A percentile compares a stretch with the other conserved stretches of the same genome.
Evolutionary conservation across 2,888 invertebrate species (phyloP).

Genomic region (Cerceris ruficornis): DNA sequence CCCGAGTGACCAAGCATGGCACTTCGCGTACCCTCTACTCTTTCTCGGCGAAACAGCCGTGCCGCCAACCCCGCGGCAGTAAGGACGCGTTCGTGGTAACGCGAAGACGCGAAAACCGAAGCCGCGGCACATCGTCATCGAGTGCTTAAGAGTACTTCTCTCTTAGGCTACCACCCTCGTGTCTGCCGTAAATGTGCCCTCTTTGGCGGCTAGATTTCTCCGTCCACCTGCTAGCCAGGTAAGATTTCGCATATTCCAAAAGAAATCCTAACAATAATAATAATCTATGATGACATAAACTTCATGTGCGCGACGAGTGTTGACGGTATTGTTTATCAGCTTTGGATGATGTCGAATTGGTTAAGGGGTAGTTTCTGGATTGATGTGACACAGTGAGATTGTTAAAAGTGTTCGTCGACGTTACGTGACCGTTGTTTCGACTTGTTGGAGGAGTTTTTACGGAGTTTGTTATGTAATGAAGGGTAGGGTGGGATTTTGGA

Average conservation of each 20-base stretch:
- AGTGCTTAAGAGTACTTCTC: constrained; percentile 7
- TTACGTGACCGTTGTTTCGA: too few relatives aligned
- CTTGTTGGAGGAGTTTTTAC: too few relatives aligned
- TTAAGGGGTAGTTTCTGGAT: too few relatives aligned
- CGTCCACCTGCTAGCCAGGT: constrained; percentile 64
- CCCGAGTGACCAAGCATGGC: constrained; percentile 55
- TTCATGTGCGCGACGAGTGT: too few relatives aligned
- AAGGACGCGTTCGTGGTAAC: constrained; percentile 79
- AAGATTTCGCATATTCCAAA: constrained; percentile 37
- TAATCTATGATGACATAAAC: too few relatives aligned
- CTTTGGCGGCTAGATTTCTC: constrained; percentile 45
- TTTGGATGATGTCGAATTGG: too few relatives aligned
- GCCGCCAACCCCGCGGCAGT: constrained; percentile 74
- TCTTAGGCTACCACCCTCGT: constrained; percentile 31
- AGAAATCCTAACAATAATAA: too few relatives aligned
- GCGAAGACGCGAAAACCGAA: constrained; percentile 72
- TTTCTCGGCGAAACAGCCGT: constrained; percentile 68
- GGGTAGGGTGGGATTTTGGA: background rate
- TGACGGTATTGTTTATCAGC: too few relatives aligned
- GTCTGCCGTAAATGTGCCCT: constrained; percentile 56
- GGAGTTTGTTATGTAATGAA: background rate
- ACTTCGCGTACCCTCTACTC: constrained; percentile 38
- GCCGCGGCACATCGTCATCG: constrained; percentile 27
- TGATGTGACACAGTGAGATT: too few relatives aligned
- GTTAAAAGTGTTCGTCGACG: too few relatives aligned